Percentiles rank a stretch among this genome's conserved stretches.
These are phyloP conservation scores for Athrips mouffetella DNA, from an alignment of 2,888 invertebrate species.

Conservation along the genomic window DNA sequence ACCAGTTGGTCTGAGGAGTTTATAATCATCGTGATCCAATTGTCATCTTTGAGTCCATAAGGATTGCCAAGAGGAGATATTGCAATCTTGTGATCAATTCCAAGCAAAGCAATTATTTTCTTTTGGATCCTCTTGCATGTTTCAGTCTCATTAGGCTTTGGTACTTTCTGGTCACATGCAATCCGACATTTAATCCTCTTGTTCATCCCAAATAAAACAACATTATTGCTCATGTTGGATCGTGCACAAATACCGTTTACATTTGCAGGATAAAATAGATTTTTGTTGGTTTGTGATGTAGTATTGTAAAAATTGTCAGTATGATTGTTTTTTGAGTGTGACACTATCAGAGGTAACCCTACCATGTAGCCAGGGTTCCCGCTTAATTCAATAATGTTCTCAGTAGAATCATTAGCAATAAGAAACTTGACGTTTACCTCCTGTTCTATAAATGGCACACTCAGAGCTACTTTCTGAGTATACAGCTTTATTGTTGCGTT, in stretches of 20 bases:
- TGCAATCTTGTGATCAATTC: conserved; percentile 33
- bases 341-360: conserved; percentile 80
- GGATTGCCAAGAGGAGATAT: conserved; percentile 64
- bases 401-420: conserved; percentile 46
- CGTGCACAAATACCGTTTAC: conserved; percentile 60
- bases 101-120: conserved; percentile 38
- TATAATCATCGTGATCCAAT: conserved; percentile 46
- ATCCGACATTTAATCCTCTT: conserved; percentile 65
- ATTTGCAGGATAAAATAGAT: conserved; percentile 52
- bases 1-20: conserved; percentile 30
- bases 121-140: conserved; percentile 50
- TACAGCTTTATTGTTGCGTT: conserved; percentile 55
- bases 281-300: conserved; percentile 27
- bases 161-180: conserved; percentile 27
- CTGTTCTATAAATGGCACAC: conserved; percentile 44
- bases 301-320: conserved; percentile 51
- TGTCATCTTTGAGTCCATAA: conserved; percentile 37
- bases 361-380: conserved; percentile 87
- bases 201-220: conserved; percentile 70
- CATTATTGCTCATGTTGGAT: conserved; percentile 45
- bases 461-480: conserved; percentile 37
- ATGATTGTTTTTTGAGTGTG: conserved; percentile 46
- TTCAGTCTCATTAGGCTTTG: conserved; percentile 36
- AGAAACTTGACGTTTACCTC: conserved; percentile 52
- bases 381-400: conserved; percentile 67